These are phyloP conservation scores for Acronicta leporina DNA, from an alignment of 2,888 invertebrate species.

Conservation along the genomic window DNA sequence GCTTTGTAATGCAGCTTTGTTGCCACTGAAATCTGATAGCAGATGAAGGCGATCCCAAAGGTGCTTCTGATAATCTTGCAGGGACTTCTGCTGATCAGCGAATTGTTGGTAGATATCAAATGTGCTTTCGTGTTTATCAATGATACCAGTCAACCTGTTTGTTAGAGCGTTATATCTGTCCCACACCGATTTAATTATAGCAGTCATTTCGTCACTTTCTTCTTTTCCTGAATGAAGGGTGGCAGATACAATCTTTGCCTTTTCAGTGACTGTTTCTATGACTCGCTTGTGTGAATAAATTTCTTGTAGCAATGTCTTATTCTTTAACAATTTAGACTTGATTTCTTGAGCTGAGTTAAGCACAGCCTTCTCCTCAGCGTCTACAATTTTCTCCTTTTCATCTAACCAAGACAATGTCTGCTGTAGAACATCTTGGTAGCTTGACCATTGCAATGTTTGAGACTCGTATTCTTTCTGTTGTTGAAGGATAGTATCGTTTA, in stretches of 20 bases:
- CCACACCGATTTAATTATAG: conserved; percentile 92
- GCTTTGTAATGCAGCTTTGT: conserved; percentile 94
- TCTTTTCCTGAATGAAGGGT: conserved; percentile 88
- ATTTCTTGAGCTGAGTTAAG: conserved; percentile 95
- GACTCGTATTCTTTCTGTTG: conserved; percentile 96
- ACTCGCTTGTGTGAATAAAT: conserved; percentile 96
- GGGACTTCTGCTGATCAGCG: conserved; percentile 94
- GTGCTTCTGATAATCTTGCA: conserved; percentile 97
- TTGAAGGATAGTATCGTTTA: conserved; percentile 94
- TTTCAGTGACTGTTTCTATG: conserved; percentile 96
- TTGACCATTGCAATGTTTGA: conserved; percentile 94
- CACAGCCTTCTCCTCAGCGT: conserved; percentile 91
- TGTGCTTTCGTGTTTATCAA: conserved; percentile 92
- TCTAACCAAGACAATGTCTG: conserved; percentile 96
- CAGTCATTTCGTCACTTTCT: conserved; percentile 90
- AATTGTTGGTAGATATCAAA: conserved; percentile 96
- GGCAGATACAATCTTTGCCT: conserved; percentile 92
- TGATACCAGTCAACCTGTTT: conserved; percentile 90
- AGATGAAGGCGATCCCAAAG: conserved; percentile 96
- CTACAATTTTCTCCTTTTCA: conserved; percentile 93
- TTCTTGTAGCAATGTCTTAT: conserved; percentile 96
- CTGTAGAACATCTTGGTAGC: conserved; percentile 95
- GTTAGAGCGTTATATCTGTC: conserved; percentile 93
- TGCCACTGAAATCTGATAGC: conserved; percentile 96
- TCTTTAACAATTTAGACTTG: conserved; percentile 94